Percentiles rank a stretch among this genome's conserved stretches.
Evolutionary conservation across 2,113 vertebrate genomes (phyloP).

Genomic region (Thalassoma bifasciatum): DNA sequence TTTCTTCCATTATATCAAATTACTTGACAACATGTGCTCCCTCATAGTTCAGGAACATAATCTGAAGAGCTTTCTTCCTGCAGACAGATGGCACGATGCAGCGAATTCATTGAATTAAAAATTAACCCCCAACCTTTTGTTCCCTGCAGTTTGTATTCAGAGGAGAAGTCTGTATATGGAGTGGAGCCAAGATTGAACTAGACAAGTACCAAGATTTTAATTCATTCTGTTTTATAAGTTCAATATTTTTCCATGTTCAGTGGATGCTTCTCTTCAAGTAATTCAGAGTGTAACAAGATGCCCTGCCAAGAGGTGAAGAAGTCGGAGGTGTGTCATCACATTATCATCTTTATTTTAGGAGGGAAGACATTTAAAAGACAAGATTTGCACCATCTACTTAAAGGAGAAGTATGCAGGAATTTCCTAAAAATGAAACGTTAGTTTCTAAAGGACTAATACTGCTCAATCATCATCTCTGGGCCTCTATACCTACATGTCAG

Average conservation of each 20-base stretch:
- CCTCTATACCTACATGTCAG: too few species aligned
- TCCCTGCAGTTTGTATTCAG: slow-evolving; percentile 6
- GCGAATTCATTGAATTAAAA: slow-evolving; percentile 17
- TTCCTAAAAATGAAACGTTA: too few species aligned
- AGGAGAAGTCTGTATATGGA: slow-evolving; percentile 20
- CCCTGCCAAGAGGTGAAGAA: slow-evolving; percentile 8
- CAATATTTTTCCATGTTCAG: slow-evolving; percentile 44
- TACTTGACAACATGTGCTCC: neutral
- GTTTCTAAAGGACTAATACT: too few species aligned
- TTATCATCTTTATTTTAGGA: slow-evolving; percentile 6
- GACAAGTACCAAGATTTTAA: slow-evolving; percentile 44
- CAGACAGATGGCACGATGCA: neutral
- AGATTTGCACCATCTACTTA: neutral
- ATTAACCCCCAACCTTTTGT: slow-evolving; percentile 39
- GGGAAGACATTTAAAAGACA: slow-evolving; percentile 2
- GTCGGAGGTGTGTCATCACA: slow-evolving; percentile 1
- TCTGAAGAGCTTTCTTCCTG: neutral
- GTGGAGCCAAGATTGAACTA: slow-evolving; percentile 11
- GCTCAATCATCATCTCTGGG: too few species aligned
- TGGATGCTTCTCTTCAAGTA: slow-evolving; percentile 34
- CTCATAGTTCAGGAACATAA: slow-evolving; percentile 11
- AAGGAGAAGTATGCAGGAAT: too few species aligned
- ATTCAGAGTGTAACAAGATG: slow-evolving; percentile 25
- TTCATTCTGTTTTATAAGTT: slow-evolving; percentile 36
- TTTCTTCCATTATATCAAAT: neutral